These are phyloP conservation scores for Dreissena rostriformis DNA, from an alignment of 1,140 invertebrate genomes.

Conservation along the genomic window DNA sequence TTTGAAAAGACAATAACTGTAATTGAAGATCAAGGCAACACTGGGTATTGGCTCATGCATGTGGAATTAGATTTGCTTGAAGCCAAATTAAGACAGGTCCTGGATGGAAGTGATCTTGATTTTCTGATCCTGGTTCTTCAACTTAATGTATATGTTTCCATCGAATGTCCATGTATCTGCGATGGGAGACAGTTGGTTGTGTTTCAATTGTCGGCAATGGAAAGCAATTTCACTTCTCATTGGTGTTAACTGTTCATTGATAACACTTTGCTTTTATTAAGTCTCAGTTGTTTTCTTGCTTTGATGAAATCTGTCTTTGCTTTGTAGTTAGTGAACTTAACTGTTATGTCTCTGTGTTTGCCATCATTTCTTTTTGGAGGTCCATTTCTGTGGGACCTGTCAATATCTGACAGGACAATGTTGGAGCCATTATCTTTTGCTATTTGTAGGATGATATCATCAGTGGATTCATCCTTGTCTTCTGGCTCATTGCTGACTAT, in stretches of 20 bases:
- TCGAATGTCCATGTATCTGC: slow-evolving; percentile 14
- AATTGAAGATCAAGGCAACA: not conserved
- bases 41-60: not conserved
- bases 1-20: no score
- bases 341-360: not conserved
- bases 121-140: not conserved
- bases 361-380: not conserved
- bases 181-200: not conserved
- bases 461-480: slow-evolving; percentile 12
- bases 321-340: not conserved
- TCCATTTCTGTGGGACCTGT: slow-evolving; percentile 27
- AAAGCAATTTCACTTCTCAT: slow-evolving; percentile 5
- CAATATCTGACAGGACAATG: not conserved
- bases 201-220: slow-evolving; percentile 13
- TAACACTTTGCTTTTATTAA: not conserved
- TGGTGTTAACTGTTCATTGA: slow-evolving; percentile 18
- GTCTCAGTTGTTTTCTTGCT: slow-evolving; percentile 1
- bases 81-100: not conserved
- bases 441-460: slow-evolving; percentile 9
- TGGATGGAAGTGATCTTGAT: not conserved
- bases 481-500: not conserved
- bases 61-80: not conserved
- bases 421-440: not conserved
- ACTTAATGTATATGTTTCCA: slow-evolving; percentile 33
- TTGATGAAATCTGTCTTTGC: slow-evolving; percentile 13